Conservation (phyloP, 1,140 invertebrate genomes). For the Drosophila bipectinata region DNA sequence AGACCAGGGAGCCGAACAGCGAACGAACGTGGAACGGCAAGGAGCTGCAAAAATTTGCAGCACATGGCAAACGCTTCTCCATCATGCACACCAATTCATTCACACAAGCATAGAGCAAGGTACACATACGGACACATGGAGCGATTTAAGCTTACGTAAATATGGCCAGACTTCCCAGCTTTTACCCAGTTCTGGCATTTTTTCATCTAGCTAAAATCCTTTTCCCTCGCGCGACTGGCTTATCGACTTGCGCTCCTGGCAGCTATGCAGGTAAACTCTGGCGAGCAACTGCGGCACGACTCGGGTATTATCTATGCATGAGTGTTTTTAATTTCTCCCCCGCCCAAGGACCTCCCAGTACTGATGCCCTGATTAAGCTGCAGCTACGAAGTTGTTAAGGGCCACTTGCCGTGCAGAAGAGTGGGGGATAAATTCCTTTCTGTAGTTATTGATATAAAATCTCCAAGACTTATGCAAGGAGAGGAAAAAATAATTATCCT, state of each 20-base stretch:
- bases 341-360: constrained; percentile 9
- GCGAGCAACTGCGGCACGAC: constrained; percentile 17
- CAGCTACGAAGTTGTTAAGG: constrained; percentile 25
- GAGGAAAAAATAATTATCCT: not conserved
- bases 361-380: constrained; percentile 34
- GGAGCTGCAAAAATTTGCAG: constrained; percentile 49
- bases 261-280: constrained; percentile 40
- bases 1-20: constrained; percentile 18
- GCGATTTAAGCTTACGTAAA: constrained; percentile 59
- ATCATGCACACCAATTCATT: not conserved
- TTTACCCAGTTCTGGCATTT: constrained; percentile 11
- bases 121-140: constrained; percentile 17
- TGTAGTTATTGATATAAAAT: constrained; percentile 24
- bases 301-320: constrained; percentile 62
- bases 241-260: constrained; percentile 48
- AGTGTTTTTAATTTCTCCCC: constrained; percentile 60
- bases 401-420: constrained; percentile 9
- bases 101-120: too few species aligned
- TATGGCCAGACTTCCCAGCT: constrained; percentile 42
- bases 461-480: too few species aligned
- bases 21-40: constrained; percentile 6
- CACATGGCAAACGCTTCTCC: constrained; percentile 27
- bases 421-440: not conserved
- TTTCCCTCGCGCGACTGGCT: constrained; percentile 38
- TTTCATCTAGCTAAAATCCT: constrained; percentile 34